phyloP scores from a whole-genome alignment of 2,888 invertebrate species.

The Ornithoptera alexandrae region DNA sequence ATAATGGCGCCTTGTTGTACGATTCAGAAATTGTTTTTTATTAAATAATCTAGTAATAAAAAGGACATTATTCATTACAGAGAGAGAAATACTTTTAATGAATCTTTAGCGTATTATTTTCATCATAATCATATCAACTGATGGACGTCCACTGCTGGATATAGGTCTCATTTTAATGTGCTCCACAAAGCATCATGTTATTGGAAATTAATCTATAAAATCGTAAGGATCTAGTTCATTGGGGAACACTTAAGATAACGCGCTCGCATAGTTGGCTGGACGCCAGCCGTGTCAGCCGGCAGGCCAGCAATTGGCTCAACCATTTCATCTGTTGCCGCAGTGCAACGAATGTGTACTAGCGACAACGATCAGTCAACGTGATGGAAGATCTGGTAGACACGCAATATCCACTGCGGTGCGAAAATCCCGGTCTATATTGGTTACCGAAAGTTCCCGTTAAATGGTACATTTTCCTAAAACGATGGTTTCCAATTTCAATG shows the following conservation, averaged over 20 bases:
- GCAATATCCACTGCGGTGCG: neutral
- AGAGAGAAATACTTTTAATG: too few relatives aligned
- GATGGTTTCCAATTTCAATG: too few relatives aligned
- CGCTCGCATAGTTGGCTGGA: neutral
- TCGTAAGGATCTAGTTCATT: neutral
- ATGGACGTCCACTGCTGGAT: too few relatives aligned
- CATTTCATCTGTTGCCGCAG: neutral
- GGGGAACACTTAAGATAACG: neutral
- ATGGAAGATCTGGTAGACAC: conserved; percentile 1
- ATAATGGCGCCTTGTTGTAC: too few relatives aligned
- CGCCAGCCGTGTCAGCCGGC: conserved; percentile 6
- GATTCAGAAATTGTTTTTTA: too few relatives aligned
- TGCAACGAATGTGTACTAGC: conserved; percentile 1
- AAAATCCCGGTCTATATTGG: conserved; percentile 2
- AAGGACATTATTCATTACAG: too few relatives aligned
- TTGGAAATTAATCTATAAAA: neutral
- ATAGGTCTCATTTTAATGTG: too few relatives aligned
- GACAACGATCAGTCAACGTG: neutral
- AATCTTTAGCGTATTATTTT: too few relatives aligned
- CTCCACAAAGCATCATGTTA: too few relatives aligned
- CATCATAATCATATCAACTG: too few relatives aligned
- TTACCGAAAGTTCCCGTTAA: neutral
- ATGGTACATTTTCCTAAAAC: conserved; percentile 9
- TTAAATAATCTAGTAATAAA: too few relatives aligned
- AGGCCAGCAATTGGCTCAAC: conserved; percentile 1